These are phyloP conservation scores for Holothuria scabra DNA, from an alignment of 53 echinoderm and acorn worm genomes.

Conservation along the genomic window DNA sequence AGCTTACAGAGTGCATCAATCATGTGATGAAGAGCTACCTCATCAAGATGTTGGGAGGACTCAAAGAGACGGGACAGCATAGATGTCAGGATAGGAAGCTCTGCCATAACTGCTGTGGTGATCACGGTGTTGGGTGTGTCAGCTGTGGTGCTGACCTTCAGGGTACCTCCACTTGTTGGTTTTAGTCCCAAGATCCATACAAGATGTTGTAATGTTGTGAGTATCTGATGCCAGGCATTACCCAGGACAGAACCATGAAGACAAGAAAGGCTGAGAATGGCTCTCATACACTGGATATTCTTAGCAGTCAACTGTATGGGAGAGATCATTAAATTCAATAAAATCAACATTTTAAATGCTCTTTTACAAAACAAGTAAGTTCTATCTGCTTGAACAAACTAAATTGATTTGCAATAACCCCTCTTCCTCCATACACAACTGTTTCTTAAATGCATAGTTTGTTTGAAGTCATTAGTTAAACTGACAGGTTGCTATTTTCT, in stretches of 20 bases:
- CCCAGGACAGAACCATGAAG: conserved; percentile 94
- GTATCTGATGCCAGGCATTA: conserved; percentile 90
- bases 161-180: conserved; percentile 78
- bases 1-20: conserved; percentile 96
- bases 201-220: conserved; percentile 92
- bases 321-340: background rate
- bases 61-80: conserved; percentile 97
- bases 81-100: conserved; percentile 89
- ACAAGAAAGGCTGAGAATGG: conserved; percentile 89
- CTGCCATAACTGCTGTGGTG: conserved; percentile 96
- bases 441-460: too few species aligned
- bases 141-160: conserved; percentile 77
- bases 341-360: too few species aligned
- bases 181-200: conserved; percentile 97
- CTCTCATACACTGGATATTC: conserved; percentile 99
- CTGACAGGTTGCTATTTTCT: too few species aligned
- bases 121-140: conserved; percentile 96
- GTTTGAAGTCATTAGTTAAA: too few species aligned
- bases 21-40: conserved; percentile 94
- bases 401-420: too few species aligned
- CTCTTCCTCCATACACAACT: too few species aligned
- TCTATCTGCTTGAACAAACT: too few species aligned
- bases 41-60: conserved; percentile 95
- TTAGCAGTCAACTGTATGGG: conserved; percentile 66
- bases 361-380: too few species aligned